Evolutionary conservation across 2,888 invertebrate species (phyloP), one percentile per base, ranked within the genome.

Genomic region (Xestia xanthographa): DNA sequence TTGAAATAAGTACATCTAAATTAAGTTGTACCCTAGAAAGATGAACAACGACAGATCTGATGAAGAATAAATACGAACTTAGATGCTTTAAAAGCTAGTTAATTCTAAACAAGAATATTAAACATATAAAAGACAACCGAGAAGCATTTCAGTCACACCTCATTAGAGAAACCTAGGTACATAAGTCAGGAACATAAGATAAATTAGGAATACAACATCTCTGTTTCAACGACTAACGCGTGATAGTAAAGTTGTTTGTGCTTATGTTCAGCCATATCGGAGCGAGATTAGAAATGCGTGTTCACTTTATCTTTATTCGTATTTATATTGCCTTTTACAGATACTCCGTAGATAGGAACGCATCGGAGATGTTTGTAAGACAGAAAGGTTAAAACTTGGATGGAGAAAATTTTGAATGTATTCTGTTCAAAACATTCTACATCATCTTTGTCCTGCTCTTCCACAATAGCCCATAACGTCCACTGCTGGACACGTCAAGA

Each of bases 91-190:
- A 75, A 62, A 38, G 26, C 71, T 75, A 43, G 71, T 71, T 68
- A 82, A 50, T 69, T 41, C 38, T 50, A 50, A 82, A 75, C 83
- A 50, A 86, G 85, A 83, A 88, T 86, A 83, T 83, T 75, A 73
- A n/a, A n/a, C 20, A 20, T 85, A 11, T 38, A 29, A 72, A 77
- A 66, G 79, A 83, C 78, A 88, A 77, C 60, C 79, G 69, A 74
- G 78, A 67, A 76, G 38, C 68, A 71, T 81, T 87, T 89, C 86
- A 89, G 90, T 88, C 86, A 90, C 88, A 87, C 84, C 80, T 86
- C 76, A 86, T 90, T 89, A 89, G 72, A 71, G 74, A 71, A n/a
- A 20, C 38, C 26, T n/a, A 71, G 71, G 63, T 65, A 85, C 60
- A 70, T 84, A 72, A 71, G 63, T 77, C 65, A 84, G 48, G 56